These are phyloP conservation scores for Lithobius niger DNA, from an alignment of 1,140 invertebrate species.

Conservation along the genomic window DNA sequence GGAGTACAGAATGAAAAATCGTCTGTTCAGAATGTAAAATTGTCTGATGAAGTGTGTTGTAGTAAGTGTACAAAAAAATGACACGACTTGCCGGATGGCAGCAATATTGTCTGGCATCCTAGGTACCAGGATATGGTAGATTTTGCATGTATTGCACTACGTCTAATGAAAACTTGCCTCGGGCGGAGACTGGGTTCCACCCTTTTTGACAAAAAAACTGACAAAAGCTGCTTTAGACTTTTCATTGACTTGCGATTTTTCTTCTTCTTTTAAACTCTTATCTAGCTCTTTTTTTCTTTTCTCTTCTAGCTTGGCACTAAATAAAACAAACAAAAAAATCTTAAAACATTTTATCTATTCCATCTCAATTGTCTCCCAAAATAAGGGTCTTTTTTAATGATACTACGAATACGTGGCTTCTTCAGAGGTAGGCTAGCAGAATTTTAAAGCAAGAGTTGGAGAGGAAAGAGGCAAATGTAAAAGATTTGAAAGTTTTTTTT, in stretches of 20 bases:
- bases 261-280: slow-evolving; percentile 1
- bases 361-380: too few species aligned
- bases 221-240: slow-evolving; percentile 57
- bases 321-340: neutral
- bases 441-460: too few species aligned
- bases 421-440: too few species aligned
- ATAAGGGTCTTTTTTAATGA: too few species aligned
- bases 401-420: too few species aligned
- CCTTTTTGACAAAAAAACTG: slow-evolving; percentile 64
- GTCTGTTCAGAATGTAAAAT: slow-evolving; percentile 7
- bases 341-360: too few species aligned
- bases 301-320: neutral
- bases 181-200: slow-evolving; percentile 20
- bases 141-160: slow-evolving; percentile 22
- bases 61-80: slow-evolving; percentile 19
- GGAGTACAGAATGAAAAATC: too few species aligned
- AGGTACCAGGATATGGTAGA: too few species aligned
- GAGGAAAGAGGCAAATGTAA: too few species aligned
- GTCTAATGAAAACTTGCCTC: slow-evolving; percentile 32
- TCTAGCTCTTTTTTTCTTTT: slow-evolving; percentile 1
- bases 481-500: too few species aligned
- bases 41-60: slow-evolving; percentile 12
- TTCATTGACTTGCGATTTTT: slow-evolving; percentile 50
- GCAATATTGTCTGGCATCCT: slow-evolving; percentile 28
- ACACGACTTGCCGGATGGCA: slow-evolving; percentile 28